Evolutionary conservation across 1,140 invertebrate genomes (phyloP).

Genomic region (Brachionus calyciflorus): DNA sequence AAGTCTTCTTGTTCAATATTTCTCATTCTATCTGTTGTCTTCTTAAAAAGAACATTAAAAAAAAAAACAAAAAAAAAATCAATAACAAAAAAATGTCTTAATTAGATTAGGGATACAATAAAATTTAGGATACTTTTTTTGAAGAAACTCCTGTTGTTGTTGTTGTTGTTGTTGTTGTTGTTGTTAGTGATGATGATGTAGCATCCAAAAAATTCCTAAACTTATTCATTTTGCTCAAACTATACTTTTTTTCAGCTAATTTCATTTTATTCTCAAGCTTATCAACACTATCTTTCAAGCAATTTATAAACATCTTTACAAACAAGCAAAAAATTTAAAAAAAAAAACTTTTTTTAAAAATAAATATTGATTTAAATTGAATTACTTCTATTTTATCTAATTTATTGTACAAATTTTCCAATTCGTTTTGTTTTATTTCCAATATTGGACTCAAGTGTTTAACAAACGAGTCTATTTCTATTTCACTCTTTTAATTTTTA

Average conservation of each 20-base stretch:
- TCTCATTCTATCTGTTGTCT: too few relatives aligned
- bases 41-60: too few relatives aligned
- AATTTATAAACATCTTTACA: conserved; percentile 19
- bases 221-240: background rate
- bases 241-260: conserved; percentile 12
- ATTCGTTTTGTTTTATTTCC: background rate
- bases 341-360: background rate
- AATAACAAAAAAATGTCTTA: too few relatives aligned
- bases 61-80: too few relatives aligned
- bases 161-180: background rate
- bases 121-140: background rate
- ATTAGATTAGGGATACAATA: background rate
- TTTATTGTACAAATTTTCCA: background rate
- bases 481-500: too few relatives aligned
- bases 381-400: conserved; percentile 18
- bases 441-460: background rate
- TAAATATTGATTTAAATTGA: too few relatives aligned
- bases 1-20: too few relatives aligned
- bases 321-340: background rate
- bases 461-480: background rate
- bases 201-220: background rate
- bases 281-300: background rate
- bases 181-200: background rate
- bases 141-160: background rate
- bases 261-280: background rate